Evolutionary conservation across 1,140 invertebrate genomes (phyloP).

Genomic region (Diorhabda carinulata): DNA sequence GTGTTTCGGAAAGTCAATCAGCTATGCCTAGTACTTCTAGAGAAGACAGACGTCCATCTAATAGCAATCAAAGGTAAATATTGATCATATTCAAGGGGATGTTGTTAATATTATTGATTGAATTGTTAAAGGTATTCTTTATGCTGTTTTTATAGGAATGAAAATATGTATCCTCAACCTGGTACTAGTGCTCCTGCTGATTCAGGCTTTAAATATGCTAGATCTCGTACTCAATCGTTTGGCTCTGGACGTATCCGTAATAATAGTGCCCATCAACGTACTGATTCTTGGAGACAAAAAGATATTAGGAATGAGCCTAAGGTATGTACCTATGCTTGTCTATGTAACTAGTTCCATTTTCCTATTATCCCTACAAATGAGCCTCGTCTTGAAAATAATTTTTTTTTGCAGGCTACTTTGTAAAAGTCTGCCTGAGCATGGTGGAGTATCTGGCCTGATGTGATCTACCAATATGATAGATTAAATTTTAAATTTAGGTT

Average conservation of each 20-base stretch:
- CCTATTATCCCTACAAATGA: neutral
- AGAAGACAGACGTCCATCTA: conserved; percentile 29
- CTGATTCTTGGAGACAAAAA: conserved; percentile 43
- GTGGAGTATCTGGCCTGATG: conserved; percentile 11
- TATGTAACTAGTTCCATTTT: conserved; percentile 3
- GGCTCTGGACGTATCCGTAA: conserved; percentile 47
- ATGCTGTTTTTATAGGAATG: conserved; percentile 26
- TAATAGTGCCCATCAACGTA: conserved; percentile 25
- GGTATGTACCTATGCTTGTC: neutral
- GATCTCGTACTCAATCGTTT: conserved; percentile 43
- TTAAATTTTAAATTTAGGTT: conserved; percentile 13
- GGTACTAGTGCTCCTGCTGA: conserved; percentile 45
- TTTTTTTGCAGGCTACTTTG: conserved; percentile 12
- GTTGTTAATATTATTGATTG: neutral
- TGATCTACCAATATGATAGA: conserved; percentile 8
- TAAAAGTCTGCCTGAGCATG: conserved; percentile 16
- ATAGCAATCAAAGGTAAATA: conserved; percentile 28
- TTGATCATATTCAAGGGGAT: neutral
- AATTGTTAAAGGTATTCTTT: neutral
- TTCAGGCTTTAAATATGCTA: conserved; percentile 37
- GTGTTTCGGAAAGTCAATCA: conserved; percentile 34
- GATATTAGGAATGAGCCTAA: conserved; percentile 12
- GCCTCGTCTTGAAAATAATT: neutral
- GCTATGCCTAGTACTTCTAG: conserved; percentile 26
- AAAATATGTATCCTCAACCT: conserved; percentile 33